Conservation (phyloP, 92 coral and sea anemone species). For the Hydrozoanthus gracilis region DNA sequence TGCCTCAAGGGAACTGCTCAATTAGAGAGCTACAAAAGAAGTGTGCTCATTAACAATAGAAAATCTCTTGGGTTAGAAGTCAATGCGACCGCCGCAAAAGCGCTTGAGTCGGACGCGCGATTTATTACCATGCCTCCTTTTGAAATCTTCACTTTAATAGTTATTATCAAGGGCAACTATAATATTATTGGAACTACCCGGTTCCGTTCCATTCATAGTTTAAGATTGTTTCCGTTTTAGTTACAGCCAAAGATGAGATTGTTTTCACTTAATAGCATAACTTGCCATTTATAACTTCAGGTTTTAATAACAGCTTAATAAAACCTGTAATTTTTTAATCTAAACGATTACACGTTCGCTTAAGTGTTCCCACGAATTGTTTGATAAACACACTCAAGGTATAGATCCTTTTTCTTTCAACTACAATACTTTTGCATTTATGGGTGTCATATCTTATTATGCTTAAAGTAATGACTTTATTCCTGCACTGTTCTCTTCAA, state of each 20-base stretch:
- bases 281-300: constrained; percentile 12
- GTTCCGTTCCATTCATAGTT: neutral
- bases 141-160: neutral
- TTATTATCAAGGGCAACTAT: neutral
- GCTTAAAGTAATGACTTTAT: neutral
- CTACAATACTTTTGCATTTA: neutral
- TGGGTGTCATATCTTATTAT: neutral
- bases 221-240: neutral
- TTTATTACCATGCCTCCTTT: neutral
- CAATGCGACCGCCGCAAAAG: constrained; percentile 33
- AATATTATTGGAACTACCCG: neutral
- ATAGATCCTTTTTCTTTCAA: neutral
- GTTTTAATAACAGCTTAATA: constrained; percentile 35
- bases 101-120: neutral
- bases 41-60: constrained; percentile 28
- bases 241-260: neutral
- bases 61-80: neutral
- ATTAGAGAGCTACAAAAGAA: constrained; percentile 39
- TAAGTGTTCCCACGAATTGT: neutral
- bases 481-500: constrained; percentile 1
- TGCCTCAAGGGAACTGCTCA: constrained; percentile 38
- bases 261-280: constrained; percentile 3
- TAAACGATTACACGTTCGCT: constrained; percentile 31
- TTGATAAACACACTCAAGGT: neutral
- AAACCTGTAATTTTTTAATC: constrained; percentile 33